Evolutionary conservation across 2,888 invertebrate species (phyloP).

Genomic region (Agonopterix alstromeriana): DNA sequence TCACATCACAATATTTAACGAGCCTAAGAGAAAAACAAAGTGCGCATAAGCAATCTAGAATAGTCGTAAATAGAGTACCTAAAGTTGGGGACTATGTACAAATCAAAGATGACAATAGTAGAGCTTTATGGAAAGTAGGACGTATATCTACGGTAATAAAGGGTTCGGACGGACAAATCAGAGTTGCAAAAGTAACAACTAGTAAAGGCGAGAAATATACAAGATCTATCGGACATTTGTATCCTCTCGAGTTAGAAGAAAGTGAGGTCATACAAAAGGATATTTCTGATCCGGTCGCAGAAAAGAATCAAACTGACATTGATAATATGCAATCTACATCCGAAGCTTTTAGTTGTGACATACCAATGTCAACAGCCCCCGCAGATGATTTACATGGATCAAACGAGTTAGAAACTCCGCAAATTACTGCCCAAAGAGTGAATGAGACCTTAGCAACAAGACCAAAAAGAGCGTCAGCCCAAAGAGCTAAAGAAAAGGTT

Average conservation of each 20-base stretch:
- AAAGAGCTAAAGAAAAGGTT: too few relatives aligned
- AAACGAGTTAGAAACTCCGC: too few relatives aligned
- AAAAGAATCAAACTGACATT: too few relatives aligned
- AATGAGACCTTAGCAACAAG: too few relatives aligned
- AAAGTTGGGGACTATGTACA: constrained; percentile 10
- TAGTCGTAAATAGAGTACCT: constrained; percentile 1
- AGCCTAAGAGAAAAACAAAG: constrained; percentile 7
- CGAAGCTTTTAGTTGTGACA: too few relatives aligned
- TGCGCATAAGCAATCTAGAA: constrained; percentile 7
- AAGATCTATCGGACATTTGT: constrained; percentile 1
- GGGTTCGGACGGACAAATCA: constrained; percentile 7
- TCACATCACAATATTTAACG: constrained; percentile 6
- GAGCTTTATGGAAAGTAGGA: constrained; percentile 13
- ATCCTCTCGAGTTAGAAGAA: constrained; percentile 1
- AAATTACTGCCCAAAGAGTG: too few relatives aligned
- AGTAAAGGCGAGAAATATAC: not conserved
- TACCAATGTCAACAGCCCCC: too few relatives aligned
- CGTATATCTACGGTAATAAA: constrained; percentile 6
- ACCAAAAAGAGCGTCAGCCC: too few relatives aligned
- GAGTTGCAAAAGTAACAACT: constrained; percentile 11
- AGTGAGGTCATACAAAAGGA: too few relatives aligned
- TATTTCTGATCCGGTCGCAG: too few relatives aligned
- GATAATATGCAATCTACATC: too few relatives aligned
- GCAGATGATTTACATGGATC: too few relatives aligned
- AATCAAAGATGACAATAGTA: constrained; percentile 8